Conservation (phyloP, 2,797 vertebrate species). For the Esox masquinongy region DNA sequence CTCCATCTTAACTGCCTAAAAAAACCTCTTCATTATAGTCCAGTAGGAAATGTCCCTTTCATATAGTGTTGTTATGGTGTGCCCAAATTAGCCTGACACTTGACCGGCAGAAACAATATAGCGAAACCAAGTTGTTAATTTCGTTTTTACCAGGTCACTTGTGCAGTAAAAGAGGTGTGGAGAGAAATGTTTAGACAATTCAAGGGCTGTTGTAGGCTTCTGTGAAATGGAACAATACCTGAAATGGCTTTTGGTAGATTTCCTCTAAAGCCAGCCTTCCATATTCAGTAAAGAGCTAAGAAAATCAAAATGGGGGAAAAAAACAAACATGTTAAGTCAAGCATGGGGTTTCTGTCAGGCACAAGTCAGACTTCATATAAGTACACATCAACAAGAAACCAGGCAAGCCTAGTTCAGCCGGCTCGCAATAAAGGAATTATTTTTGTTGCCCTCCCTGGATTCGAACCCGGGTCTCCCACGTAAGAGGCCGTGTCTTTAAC, state of each 20-base stretch:
- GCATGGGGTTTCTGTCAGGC: not conserved
- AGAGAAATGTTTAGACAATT: not conserved
- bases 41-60: not conserved
- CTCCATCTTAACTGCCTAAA: not conserved
- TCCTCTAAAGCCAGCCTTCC: conserved; percentile 89
- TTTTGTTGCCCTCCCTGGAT: too few relatives aligned
- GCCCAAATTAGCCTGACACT: too few relatives aligned
- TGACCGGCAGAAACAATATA: too few relatives aligned
- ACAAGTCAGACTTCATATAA: not conserved
- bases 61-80: too few relatives aligned
- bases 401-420: too few relatives aligned
- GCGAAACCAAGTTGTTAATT: too few relatives aligned
- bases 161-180: too few relatives aligned
- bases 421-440: too few relatives aligned
- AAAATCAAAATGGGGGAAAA: not conserved
- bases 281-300: conserved; percentile 88
- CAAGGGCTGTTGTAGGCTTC: not conserved
- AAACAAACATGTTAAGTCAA: not conserved
- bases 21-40: not conserved
- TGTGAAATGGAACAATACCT: conserved; percentile 67
- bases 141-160: too few relatives aligned
- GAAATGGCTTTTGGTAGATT: conserved; percentile 87
- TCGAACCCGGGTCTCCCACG: too few relatives aligned
- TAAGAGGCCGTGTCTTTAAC: too few relatives aligned
- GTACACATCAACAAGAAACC: not conserved